Conservation (phyloP, 2,888 invertebrate genomes). For the Lasioglossum leucozonium region DNA sequence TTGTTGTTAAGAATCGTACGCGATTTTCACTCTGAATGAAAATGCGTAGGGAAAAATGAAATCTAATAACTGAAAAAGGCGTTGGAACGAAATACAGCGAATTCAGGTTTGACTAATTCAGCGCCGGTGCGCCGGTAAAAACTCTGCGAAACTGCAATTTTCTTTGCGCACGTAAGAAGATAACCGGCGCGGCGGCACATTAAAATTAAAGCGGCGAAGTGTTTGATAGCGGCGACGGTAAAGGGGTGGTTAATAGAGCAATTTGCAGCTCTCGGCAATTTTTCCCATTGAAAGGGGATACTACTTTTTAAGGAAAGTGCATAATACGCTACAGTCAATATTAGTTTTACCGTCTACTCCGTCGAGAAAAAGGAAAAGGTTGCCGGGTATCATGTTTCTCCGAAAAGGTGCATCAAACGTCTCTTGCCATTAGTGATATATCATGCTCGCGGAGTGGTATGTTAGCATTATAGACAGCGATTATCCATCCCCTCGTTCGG, state of each 20-base stretch:
- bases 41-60: no score
- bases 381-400: constrained; percentile 36
- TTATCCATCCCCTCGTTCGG: constrained; percentile 39
- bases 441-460: constrained; percentile 42
- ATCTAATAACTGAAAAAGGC: no score
- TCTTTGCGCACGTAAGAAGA: neutral
- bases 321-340: constrained; percentile 43
- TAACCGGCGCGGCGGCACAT: neutral
- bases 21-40: no score
- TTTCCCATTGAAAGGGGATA: constrained; percentile 33
- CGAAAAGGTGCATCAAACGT: constrained; percentile 22
- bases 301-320: constrained; percentile 19
- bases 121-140: neutral
- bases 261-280: constrained; percentile 10
- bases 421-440: constrained; percentile 48
- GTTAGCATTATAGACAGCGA: constrained; percentile 47
- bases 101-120: no score
- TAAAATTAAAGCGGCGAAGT: constrained; percentile 3
- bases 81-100: no score
- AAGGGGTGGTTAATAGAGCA: constrained; percentile 18
- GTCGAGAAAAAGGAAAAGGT: constrained; percentile 16
- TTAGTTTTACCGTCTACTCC: constrained; percentile 34
- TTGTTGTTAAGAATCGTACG: no score
- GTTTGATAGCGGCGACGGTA: neutral
- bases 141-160: neutral